A percentile compares a stretch with the other conserved stretches of the same genome.
These are phyloP conservation scores for Neomonachus schauinslandi DNA, from an alignment of 2,113 vertebrate species.

Conservation along the genomic window DNA sequence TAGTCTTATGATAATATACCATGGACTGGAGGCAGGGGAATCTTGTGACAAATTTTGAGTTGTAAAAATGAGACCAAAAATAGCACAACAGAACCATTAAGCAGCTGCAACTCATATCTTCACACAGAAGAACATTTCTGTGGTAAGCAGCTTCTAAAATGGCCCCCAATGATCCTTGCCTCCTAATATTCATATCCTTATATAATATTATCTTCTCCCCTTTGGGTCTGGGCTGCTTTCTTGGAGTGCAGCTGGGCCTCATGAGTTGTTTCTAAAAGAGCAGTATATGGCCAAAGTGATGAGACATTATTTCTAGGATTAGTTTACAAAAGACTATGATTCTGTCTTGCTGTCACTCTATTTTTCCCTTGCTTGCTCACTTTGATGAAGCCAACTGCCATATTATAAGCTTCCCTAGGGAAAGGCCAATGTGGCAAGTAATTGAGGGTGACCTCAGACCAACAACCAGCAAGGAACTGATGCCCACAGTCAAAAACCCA, in stretches of 20 bases:
- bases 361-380: not conserved
- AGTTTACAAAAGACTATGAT: constrained; percentile 18
- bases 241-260: not conserved
- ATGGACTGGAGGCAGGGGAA: not conserved
- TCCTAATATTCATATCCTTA: constrained; percentile 7
- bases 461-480: not conserved
- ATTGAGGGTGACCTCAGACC: not conserved
- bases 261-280: constrained; percentile 15
- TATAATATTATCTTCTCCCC: not conserved
- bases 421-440: not conserved
- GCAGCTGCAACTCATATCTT: not conserved
- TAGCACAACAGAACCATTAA: not conserved
- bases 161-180: not conserved
- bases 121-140: not conserved
- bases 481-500: not conserved
- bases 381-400: not conserved
- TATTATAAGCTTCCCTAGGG: not conserved
- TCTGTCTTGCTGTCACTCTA: not conserved
- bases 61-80: constrained; percentile 27
- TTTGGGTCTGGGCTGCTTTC: not conserved
- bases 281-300: not conserved
- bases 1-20: not conserved
- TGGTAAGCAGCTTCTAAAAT: not conserved
- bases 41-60: not conserved
- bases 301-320: not conserved